phyloP scores from a whole-genome alignment of 2,113 vertebrate genomes.

The Crotalus helleri region DNA sequence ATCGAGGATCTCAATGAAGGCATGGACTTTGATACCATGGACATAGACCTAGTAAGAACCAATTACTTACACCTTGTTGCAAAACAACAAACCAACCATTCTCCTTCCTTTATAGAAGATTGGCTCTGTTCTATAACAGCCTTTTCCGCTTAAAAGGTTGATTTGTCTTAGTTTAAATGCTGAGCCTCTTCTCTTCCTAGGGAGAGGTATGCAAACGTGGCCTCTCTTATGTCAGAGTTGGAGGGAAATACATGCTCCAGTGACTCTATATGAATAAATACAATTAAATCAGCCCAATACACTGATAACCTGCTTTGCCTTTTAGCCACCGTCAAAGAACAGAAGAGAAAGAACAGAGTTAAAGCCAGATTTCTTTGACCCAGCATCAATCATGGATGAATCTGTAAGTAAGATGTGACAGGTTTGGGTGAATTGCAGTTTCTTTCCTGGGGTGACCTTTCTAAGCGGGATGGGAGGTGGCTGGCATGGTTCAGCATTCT shows the following conservation, averaged over 20 bases:
- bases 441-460: not conserved
- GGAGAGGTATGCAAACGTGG: not conserved
- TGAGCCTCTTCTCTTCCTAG: not conserved
- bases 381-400: conserved; percentile 99
- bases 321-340: conserved; percentile 96
- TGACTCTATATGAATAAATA: not conserved
- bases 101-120: not conserved
- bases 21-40: conserved; percentile 99
- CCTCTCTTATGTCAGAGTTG: not conserved
- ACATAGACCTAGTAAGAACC: conserved; percentile 94
- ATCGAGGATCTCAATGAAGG: conserved; percentile 99
- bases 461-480: no score
- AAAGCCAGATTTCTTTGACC: conserved; percentile 99
- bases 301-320: conserved; percentile 36
- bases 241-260: not conserved
- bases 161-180: not conserved
- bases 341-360: conserved; percentile 95
- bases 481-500: not conserved
- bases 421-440: not conserved
- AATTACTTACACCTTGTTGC: not conserved
- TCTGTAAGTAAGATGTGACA: conserved; percentile 80
- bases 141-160: not conserved
- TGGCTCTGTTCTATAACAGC: not conserved
- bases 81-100: not conserved
- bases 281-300: not conserved